Evolutionary conservation across 1,140 invertebrate species (phyloP).

Genomic region (Olivierus martensii): DNA sequence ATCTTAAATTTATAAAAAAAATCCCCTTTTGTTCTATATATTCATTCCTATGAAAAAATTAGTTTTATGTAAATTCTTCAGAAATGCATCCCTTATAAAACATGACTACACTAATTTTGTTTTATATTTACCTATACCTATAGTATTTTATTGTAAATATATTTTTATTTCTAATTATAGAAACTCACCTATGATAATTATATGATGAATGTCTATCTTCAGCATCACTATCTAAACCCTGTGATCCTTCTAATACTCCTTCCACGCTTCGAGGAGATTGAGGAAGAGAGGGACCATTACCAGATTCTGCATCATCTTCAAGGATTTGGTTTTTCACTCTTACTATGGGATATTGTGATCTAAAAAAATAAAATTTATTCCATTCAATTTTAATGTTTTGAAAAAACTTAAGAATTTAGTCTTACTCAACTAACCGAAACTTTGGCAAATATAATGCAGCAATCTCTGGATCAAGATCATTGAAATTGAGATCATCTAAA

Average conservation of each 20-base stretch:
- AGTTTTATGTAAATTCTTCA: too few relatives aligned
- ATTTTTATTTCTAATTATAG: too few relatives aligned
- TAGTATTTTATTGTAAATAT: too few relatives aligned
- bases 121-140: too few relatives aligned
- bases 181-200: too few relatives aligned
- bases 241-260: conserved; percentile 47
- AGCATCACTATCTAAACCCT: conserved; percentile 62
- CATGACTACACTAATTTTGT: too few relatives aligned
- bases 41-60: too few relatives aligned
- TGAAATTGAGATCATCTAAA: conserved; percentile 76
- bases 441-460: conserved; percentile 74
- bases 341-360: not conserved
- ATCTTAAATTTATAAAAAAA: too few relatives aligned
- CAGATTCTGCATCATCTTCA: conserved; percentile 89
- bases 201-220: not conserved
- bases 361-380: conserved; percentile 10
- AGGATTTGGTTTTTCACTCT: conserved; percentile 18
- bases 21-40: too few relatives aligned
- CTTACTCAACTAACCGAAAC: conserved; percentile 15
- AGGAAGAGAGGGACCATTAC: conserved; percentile 81
- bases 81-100: too few relatives aligned
- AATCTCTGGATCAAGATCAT: conserved; percentile 76
- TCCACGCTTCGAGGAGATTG: conserved; percentile 83
- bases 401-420: too few relatives aligned
- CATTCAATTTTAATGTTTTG: not conserved